Evolutionary conservation across 2,888 invertebrate genomes (phyloP).

Genomic region (Pegoplata infirma): DNA sequence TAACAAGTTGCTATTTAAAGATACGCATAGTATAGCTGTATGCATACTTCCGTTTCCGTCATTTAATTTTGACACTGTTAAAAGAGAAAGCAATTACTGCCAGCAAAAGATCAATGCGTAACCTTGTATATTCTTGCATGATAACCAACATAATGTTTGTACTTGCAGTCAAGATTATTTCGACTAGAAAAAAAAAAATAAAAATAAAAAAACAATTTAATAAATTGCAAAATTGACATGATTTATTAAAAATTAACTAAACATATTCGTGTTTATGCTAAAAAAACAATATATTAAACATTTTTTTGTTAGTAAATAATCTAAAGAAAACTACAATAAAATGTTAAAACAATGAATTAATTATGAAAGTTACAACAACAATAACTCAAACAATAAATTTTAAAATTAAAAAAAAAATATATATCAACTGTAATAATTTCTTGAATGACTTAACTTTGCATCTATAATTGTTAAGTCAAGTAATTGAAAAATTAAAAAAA

Average conservation of each 20-base stretch:
- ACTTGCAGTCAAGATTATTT: too few species aligned
- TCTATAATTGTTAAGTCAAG: conserved; percentile 41
- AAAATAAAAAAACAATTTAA: too few species aligned
- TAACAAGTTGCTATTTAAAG: too few species aligned
- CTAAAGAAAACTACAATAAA: too few species aligned
- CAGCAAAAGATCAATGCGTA: background rate
- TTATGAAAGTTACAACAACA: background rate
- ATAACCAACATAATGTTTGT: too few species aligned
- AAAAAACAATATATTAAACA: background rate
- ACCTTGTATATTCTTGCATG: too few species aligned
- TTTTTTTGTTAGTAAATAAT: too few species aligned
- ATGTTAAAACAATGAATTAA: conserved; percentile 1
- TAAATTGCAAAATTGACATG: conserved; percentile 18
- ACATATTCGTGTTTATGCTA: background rate
- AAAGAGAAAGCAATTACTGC: too few species aligned
- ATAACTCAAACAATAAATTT: conserved; percentile 1
- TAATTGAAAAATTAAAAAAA: conserved; percentile 29
- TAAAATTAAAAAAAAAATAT: too few species aligned
- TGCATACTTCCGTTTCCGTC: background rate
- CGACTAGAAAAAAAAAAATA: too few species aligned
- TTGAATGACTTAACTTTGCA: conserved; percentile 41
- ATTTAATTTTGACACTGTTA: background rate
- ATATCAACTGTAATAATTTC: conserved; percentile 28
- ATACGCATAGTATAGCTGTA: too few species aligned
- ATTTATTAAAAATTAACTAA: conserved; percentile 3